phyloP scores from a whole-genome alignment of 2,888 invertebrate species.

The Parascotia fuliginaria region DNA sequence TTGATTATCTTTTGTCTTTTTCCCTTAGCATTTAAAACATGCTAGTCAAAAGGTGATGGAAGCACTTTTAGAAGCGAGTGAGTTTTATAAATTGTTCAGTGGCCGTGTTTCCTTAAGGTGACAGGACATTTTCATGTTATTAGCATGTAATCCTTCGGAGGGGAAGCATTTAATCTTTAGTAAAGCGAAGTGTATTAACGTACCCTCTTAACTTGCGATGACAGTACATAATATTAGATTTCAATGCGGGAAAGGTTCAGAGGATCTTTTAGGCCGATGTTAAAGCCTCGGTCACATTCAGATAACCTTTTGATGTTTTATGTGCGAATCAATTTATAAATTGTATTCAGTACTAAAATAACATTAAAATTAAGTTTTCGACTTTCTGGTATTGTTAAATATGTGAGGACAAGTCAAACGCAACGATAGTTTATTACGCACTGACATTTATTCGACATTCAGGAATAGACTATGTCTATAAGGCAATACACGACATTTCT shows the following conservation, averaged over 20 bases:
- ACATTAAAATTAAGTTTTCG: too few relatives aligned
- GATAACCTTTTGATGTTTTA: too few relatives aligned
- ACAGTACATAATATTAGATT: conserved; percentile 7
- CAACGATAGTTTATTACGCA: too few relatives aligned
- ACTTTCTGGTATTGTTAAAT: too few relatives aligned
- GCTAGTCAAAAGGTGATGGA: not conserved
- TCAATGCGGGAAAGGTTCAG: not conserved
- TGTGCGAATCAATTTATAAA: too few relatives aligned
- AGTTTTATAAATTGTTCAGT: not conserved
- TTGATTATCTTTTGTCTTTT: not conserved
- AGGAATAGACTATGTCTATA: too few relatives aligned
- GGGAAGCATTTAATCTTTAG: conserved; percentile 8
- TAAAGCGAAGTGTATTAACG: conserved; percentile 8
- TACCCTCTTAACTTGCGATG: conserved; percentile 1
- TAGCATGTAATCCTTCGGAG: conserved; percentile 8
- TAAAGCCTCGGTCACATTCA: too few relatives aligned
- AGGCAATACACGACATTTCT: too few relatives aligned
- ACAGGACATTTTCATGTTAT: conserved; percentile 6
- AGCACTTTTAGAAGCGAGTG: not conserved
- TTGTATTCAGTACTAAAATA: too few relatives aligned
- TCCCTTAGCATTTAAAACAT: not conserved
- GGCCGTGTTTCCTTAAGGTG: not conserved
- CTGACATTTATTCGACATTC: too few relatives aligned
- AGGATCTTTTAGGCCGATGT: not conserved
- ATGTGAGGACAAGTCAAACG: too few relatives aligned